Evolutionary conservation across 1,140 invertebrate species (phyloP), one percentile per base, ranked within the genome.

Genomic region (Amyelois transitella): DNA sequence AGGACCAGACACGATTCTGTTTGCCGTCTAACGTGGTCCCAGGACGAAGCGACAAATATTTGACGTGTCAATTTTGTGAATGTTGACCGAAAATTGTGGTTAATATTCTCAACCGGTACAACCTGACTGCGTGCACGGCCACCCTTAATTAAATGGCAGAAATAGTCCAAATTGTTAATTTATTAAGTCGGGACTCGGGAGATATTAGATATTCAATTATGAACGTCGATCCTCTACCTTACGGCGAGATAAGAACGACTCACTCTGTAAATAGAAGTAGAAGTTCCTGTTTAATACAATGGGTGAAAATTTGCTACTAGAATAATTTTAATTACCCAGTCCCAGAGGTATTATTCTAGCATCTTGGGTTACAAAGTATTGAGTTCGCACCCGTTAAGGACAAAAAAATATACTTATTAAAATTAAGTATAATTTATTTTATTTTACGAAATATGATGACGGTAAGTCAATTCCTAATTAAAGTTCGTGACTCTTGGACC

Each of bases 1-100:
- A 81, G 77, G 77, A 85, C 81, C 78, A 86, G 85, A 86, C 85
- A 80, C 85, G 81, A 81, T 79, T 85, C 80, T 86, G 80, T 88
- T 88, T 88, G 85, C 82, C 69, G 74, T 84, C 80, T 86, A 85
- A 82, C 82, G 82, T 85, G 79, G 81, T 88, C 85, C 78, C 82
- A 83, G 81, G 82, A 82, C 82, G 80, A 85, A 88, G 81, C 82
- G 82, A 83, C 85, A 88, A 88, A 88, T 88, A 88, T 88, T 88
- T 88, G 82, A 88, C 82, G 82, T 88, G 85, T 88, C 85, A 86
- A 88, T 88, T 88, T 85, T 82, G 80, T 79, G 80, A 86, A 88
- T 88, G 83, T 88, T 88, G 85, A 86, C 85, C 70, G 81, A 85
- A 82, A 81, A 83, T 88, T 86, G 82, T 76, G 85, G 85, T 88